Conservation (phyloP, 2,797 vertebrate genomes). For the Gallirallus australis region DNA sequence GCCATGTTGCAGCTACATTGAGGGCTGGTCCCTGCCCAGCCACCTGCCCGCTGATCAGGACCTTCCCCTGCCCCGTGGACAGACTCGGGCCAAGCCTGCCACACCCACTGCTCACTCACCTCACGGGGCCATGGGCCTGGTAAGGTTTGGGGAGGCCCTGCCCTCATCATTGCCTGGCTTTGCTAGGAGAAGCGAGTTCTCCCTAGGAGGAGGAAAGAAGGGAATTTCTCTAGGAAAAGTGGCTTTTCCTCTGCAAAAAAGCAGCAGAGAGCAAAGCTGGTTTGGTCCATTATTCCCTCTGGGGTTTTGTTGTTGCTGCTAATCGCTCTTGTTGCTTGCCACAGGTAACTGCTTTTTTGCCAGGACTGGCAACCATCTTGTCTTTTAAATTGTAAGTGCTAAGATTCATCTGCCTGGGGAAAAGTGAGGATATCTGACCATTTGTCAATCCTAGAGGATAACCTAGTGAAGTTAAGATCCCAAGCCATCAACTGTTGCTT, state of each 20-base stretch:
- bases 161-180: not conserved
- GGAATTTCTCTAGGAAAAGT: not conserved
- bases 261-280: not conserved
- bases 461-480: not conserved
- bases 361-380: not conserved
- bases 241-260: not conserved
- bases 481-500: not conserved
- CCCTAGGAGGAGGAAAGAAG: not conserved
- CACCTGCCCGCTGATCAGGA: fast-evolving
- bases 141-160: fast-evolving
- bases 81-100: fast-evolving
- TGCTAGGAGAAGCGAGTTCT: not conserved
- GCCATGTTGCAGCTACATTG: fast-evolving
- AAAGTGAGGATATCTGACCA: not conserved
- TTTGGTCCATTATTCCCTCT: not conserved
- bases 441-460: not conserved
- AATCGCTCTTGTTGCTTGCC: not conserved
- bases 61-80: not conserved
- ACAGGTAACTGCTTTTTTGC: not conserved
- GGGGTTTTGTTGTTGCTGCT: not conserved
- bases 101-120: not conserved
- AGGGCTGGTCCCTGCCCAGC: not conserved
- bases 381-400: not conserved
- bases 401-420: not conserved
- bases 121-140: fast-evolving